Evolutionary conservation across 2,888 invertebrate species (phyloP), one percentile per base, ranked within the genome.

Genomic region (Theristus sp.): DNA sequence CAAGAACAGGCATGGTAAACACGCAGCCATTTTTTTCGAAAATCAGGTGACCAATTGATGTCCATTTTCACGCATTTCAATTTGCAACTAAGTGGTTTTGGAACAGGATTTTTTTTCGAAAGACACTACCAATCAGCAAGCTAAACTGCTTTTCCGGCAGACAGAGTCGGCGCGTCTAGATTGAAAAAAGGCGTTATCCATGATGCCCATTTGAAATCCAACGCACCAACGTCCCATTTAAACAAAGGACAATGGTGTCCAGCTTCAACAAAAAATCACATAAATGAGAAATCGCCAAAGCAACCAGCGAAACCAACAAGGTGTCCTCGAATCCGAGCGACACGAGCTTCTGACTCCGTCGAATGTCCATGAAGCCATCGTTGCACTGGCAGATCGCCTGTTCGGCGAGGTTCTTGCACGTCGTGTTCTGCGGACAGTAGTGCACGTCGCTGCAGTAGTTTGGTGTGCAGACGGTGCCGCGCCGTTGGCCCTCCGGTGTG

Each of bases 351-450:
- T 6, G 2, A 29, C 62, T 60, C 62, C 64, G 59, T 56, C 68
- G 61, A 54, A 72, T 72, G 62, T 73, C 90, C 71, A 84, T 82
- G 81, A 86, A 90, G 76, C 91, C 90, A 75, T 82, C 81, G 78
- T 86, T 84, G 78, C 91, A 91, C 73, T 86, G 85, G 80, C 89
- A 91, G 72, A 85, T 84, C 77, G 86, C 89, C 72, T 86, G 86
- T 69, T 88, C 88, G 78, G 85, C 85, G 74, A 89, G 82, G 79
- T 89, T 90, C 80, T 85, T 83, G 79, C 90, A 91, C 66, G 86
- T 85, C 63, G 89, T 89, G 76, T 90, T 89, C 73, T 82, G 81
- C 75, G 90, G 89, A 77, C 90, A 90, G 73, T 84, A 82, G 79
- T 89, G 85, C 61, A 72, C 71, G 61, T 72, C 72, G 56, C 64